A percentile compares a stretch with the other conserved stretches of the same genome.
Evolutionary conservation across 2,888 invertebrate genomes (phyloP).

Genomic region (Sinelater perroti): DNA sequence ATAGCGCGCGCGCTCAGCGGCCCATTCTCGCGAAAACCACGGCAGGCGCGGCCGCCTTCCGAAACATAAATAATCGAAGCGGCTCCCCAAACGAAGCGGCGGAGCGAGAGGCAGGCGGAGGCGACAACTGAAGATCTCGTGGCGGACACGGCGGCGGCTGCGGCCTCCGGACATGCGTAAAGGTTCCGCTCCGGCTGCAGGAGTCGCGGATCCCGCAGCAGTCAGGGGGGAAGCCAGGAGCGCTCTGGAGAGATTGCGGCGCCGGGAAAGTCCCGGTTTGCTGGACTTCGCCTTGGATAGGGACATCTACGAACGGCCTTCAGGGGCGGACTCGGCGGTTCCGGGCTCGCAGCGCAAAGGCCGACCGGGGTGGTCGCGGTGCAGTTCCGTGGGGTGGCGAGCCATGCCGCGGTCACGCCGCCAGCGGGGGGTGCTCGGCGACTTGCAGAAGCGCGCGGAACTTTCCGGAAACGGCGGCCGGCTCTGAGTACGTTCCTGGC

Average conservation of each 20-base stretch:
- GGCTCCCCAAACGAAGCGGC: constrained; percentile 24
- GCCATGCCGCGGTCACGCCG: too few species aligned
- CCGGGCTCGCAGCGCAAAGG: too few species aligned
- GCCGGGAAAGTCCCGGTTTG: constrained; percentile 17
- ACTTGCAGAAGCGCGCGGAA: too few species aligned
- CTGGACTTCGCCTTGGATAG: constrained; percentile 12
- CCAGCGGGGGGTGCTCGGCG: too few species aligned
- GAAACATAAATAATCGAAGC: constrained; percentile 25
- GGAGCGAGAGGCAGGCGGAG: constrained; percentile 31
- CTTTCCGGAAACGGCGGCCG: background rate
- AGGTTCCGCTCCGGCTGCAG: constrained; percentile 19
- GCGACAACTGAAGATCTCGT: constrained; percentile 43
- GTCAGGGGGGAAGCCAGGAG: constrained; percentile 6
- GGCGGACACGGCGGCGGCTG: constrained; percentile 30
- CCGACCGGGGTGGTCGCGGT: too few species aligned
- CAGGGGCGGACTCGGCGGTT: constrained; percentile 6
- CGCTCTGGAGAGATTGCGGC: background rate
- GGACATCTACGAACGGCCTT: background rate
- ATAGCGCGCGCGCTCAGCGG: background rate
- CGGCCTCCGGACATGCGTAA: constrained; percentile 39
- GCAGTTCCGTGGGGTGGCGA: too few species aligned
- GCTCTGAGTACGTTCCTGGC: constrained; percentile 37
- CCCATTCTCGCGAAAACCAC: constrained; percentile 5
- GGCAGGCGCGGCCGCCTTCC: constrained; percentile 9
- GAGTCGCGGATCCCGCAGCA: constrained; percentile 1